phyloP scores from a whole-genome alignment of 2,113 vertebrate genomes.

The Patagioenas fasciata region DNA sequence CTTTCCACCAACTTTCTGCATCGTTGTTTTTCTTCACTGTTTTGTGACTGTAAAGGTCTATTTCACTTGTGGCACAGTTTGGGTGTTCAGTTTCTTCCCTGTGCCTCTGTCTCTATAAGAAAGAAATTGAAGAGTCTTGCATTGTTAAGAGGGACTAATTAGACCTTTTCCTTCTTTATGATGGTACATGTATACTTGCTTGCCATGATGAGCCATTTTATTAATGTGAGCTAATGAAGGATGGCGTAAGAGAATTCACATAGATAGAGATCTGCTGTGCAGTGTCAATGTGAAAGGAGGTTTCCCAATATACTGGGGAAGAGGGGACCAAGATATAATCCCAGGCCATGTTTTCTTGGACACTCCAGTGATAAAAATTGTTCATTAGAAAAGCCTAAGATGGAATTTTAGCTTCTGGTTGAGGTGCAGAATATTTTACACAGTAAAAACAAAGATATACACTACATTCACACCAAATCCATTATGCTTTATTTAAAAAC shows the following conservation, averaged over 20 bases:
- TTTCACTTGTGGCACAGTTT: fast-evolving
- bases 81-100: background rate
- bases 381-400: background rate
- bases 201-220: background rate
- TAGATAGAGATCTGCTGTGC: background rate
- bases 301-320: background rate
- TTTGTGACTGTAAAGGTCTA: background rate
- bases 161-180: background rate
- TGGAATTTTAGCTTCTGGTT: background rate
- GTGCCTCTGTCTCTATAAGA: background rate
- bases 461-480: background rate
- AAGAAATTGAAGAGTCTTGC: background rate
- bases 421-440: background rate
- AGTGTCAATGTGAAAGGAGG: background rate
- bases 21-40: background rate
- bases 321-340: background rate
- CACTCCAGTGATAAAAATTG: background rate
- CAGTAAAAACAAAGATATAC: background rate
- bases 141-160: background rate
- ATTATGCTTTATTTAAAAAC: background rate
- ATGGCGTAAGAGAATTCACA: background rate
- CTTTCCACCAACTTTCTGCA: background rate
- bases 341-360: background rate
- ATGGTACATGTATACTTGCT: background rate
- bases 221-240: background rate